Evolutionary conservation across 2,113 vertebrate genomes (phyloP), one percentile per base, ranked within the genome.

Genomic region (Jacana jacana): DNA sequence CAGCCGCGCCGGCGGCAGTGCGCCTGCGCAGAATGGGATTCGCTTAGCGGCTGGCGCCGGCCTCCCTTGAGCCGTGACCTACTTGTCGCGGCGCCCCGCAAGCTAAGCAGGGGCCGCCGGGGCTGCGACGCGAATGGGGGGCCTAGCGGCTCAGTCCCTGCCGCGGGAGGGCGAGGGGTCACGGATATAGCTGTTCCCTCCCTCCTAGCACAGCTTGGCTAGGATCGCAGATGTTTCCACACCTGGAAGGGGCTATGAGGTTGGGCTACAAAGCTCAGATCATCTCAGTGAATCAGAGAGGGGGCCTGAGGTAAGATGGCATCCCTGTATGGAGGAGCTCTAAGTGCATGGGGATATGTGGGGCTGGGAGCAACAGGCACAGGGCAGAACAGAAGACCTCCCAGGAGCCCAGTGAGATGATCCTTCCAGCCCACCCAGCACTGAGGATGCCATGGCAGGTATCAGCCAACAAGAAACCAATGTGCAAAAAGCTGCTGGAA

Each of bases 111-210:
- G 71, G 89, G 2, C 18, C 4, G 4, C 0, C 1, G 46, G 25
- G 71, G 49, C 25, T 7, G 15, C 2, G 35, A 25, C 20, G 33
- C 2, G 55, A 31, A 33, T 35, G 64, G 85, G 52, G 7, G 58
- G 8, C 37, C 2, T 2, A 2, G 9, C 1, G 0, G 11, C 15
- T 4, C 11, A 0, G 2, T 25, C 2, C 8, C 6, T 8, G 46
- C 28, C 6, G 11, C 57, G 17, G 77, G 16, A 4, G 2, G 39
- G 78, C 13, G 7, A 10, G n/a, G 44, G 42, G 11, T 18, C 4
- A 35, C n/a, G 30, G 25, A 3, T 15, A 14, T 2, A 9, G 73
- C 51, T 1, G 7, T 15, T 49, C 12, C 23, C 9, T 23, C 10
- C 4, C 15, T 14, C 48, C 7, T 0, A 2, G 22, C 20, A 3